Conservation (phyloP, 2,113 vertebrate genomes). For the Mungos mungo region DNA sequence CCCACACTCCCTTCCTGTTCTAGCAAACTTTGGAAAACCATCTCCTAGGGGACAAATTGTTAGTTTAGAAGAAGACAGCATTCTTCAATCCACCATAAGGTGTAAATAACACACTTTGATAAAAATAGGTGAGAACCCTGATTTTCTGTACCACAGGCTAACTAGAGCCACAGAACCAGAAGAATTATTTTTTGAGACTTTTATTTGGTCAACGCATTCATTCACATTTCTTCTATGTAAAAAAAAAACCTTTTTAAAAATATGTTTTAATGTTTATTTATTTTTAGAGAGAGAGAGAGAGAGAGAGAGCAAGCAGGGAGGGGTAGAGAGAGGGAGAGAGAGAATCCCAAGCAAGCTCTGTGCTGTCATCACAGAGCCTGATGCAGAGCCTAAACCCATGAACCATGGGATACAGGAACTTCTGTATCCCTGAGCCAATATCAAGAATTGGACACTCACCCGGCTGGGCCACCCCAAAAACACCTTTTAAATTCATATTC, state of each 20-base stretch:
- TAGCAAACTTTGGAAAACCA: neutral
- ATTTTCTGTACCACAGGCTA: neutral
- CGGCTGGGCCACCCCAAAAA: fast-evolving
- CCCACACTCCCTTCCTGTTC: neutral
- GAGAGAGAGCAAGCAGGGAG: no score
- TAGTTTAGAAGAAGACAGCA: neutral
- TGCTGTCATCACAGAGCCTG: no score
- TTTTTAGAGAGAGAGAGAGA: no score
- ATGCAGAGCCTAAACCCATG: no score
- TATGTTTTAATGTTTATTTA: no score
- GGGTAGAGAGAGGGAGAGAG: no score
- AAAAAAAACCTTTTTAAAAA: neutral
- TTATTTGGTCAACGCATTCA: neutral
- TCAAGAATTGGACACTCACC: no score
- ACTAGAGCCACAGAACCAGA: neutral
- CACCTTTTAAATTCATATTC: neutral
- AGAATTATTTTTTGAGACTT: neutral
- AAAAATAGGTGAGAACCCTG: neutral
- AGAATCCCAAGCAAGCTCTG: no score
- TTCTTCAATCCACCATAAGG: neutral
- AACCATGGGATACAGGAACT: no score
- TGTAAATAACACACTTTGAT: neutral
- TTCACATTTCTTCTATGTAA: neutral
- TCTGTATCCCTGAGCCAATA: no score
- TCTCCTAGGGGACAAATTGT: neutral